Evolutionary conservation across 2,888 invertebrate genomes (phyloP), one percentile per base, ranked within the genome.

Genomic region (Meteorus cinctellus): DNA sequence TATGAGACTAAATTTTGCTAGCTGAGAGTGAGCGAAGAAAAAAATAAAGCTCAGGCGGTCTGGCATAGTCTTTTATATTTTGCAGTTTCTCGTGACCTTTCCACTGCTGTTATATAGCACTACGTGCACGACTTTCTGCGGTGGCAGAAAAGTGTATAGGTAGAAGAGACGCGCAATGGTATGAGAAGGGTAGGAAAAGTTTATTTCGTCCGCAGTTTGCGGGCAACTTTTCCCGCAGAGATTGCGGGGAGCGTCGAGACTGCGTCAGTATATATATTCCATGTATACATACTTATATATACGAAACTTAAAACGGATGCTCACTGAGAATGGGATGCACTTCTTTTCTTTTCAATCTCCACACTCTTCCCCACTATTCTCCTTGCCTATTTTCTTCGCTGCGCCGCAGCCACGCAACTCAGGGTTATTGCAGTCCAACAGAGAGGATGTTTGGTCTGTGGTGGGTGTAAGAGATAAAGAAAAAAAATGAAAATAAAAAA

Each of bases 201-300:
- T 83, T 80, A 80, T 81, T 79, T 78, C 78, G 79, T 80, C 82
- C 79, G 79, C 82, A 81, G 82, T 81, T 80, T 77, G 79, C 77
- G 74, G 73, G 70, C 70, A 63, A 63, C 63, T 63, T 63, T 63
- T 63, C 34, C 63, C 63, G 29, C 63, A 31, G 31, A 63, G 63
- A 63, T 63, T 63, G 63, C 63, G n/a, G 31, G n/a, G 63, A 63
- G 16, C 63, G n/a, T 63, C 63, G 34, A 19, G 55, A 55, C 55
- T 55, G 55, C 55, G 55, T 55, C 63, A 63, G 31, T 63, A 29
- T 63, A 63, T 63, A 31, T 16, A 63, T 63, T 0, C 19, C 27
- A 63, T 63, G 63, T 63, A 63, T 63, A 63, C n/a, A 63, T 63
- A 63, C 55, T n/a, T 62, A 62, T 34, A 63, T 63, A 31, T 63